Evolutionary conservation across 2,797 vertebrate genomes (phyloP), one percentile per base, ranked within the genome.

Genomic region (Alectoris magna): DNA sequence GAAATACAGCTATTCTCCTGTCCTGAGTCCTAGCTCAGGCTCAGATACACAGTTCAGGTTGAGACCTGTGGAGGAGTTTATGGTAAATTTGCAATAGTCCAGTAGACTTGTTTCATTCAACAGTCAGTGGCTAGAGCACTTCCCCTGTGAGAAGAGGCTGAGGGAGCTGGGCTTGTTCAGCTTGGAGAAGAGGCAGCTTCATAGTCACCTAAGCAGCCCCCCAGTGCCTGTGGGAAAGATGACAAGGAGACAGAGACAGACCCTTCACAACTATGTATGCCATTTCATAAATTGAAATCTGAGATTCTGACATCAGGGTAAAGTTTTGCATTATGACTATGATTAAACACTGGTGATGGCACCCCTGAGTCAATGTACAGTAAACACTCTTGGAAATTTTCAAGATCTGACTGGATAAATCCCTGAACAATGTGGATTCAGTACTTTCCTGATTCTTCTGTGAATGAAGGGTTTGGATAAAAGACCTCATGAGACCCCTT

Each of bases 281-380:
- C 38, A 76, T 26, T 8, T 3, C 11, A 41, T 18, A 59, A 44
- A 14, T 8, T 55, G 31, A 74, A 81, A 91, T 44, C 51, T 3
- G 10, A 63, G 4, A 38, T 39, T 67, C 38, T 67, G 67, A 49
- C 21, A 27, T 9, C 24, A n/a, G 16, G 10, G 41, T 4, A 71
- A 64, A 59, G 49, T 62, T 49, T 83, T 49, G 11, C 18, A 2
- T 77, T 60, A 29, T 29, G 48, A 41, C 10, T 8, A n/a, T 9
- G 4, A 39, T 60, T 41, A 92, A 85, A 68, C 11, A 38, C 2
- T 34, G 14, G 4, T 34, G 3, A 13, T 43, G 48, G 11, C 55
- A 75, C 87, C 4, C 36, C 38, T 9, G 24, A 29, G 53, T 36
- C 0, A 0, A 16, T 46, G 13, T 36, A 5, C 21, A 29, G 22